Evolutionary conservation across 2,113 vertebrate genomes (phyloP), one percentile per base, ranked within the genome.

Genomic region (Tetraodon nigroviridis): DNA sequence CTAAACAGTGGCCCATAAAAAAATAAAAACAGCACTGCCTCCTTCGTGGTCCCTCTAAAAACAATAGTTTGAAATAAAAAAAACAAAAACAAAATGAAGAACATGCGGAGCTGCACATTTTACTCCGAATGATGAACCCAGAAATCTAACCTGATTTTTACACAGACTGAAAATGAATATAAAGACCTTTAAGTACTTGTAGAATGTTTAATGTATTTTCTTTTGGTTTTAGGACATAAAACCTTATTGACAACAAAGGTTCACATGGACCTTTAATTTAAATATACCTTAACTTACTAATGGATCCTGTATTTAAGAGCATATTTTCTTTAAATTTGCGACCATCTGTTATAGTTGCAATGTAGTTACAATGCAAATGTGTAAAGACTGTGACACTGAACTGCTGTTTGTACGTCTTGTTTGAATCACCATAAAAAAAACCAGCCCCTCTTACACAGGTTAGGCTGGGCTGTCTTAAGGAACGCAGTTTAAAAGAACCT

Each of bases 111-210:
- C 76, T 77, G 62, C 58, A 68, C 41, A 66, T 79, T 64, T 73
- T 46, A 61, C 51, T 69, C 50, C 19, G 49, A 51, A 44, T 4
- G 17, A 67, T 22, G 51, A 67, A 41, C 32, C 48, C 48, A 55
- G 60, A 6, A 71, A 2, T 1, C 63, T 55, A 48, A 52, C 64
- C 50, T 81, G 22, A 68, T 52, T 68, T 60, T 32, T 61, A 70
- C 48, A 72, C 51, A 74, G 65, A 71, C 73, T 84, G 18, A 61
- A 86, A 81, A 84, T 79, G 79, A 88, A 87, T 83, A 70, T 32
- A 4, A 69, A 74, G 29, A 49, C 51, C 75, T 80, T 75, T 8
- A 1, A 41, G 61, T 79, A 57, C 73, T 82, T 79, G 85, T 56
- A 69, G 63, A 69, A 69, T 46, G 55, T 61, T 65, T 70, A 71